Conservation (phyloP, 2,888 invertebrate genomes). For the Galerucella pusilla region DNA sequence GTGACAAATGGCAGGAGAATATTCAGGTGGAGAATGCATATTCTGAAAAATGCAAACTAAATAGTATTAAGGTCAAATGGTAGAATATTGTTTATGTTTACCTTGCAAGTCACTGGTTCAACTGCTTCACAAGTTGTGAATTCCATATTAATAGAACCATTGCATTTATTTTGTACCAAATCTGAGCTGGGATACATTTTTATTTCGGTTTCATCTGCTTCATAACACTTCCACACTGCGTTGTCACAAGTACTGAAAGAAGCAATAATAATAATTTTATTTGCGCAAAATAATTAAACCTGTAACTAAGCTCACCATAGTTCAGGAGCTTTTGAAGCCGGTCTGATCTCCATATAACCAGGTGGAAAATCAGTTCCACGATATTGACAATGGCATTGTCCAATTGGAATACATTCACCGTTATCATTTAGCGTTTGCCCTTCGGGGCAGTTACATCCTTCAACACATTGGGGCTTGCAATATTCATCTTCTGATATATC, state of each 20-base stretch:
- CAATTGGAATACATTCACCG: constrained; percentile 80
- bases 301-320: constrained; percentile 71
- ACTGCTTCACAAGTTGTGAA: constrained; percentile 82
- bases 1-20: constrained; percentile 74
- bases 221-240: constrained; percentile 78
- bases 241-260: constrained; percentile 72
- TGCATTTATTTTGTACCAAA: constrained; percentile 74
- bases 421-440: constrained; percentile 79
- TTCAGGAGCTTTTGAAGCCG: constrained; percentile 75
- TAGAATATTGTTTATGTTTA: constrained; percentile 53
- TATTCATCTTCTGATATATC: constrained; percentile 68
- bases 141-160: constrained; percentile 74
- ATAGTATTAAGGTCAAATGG: not conserved
- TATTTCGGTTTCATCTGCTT: constrained; percentile 74
- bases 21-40: constrained; percentile 75
- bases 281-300: not conserved
- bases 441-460: constrained; percentile 89
- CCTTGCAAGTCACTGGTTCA: constrained; percentile 84
- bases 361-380: constrained; percentile 79
- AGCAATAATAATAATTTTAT: constrained; percentile 16
- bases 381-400: constrained; percentile 80
- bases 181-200: constrained; percentile 74
- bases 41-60: constrained; percentile 74
- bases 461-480: constrained; percentile 79
- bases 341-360: constrained; percentile 81